A percentile compares a stretch with the other conserved stretches of the same genome.
These are phyloP conservation scores for Akabosia matsudoensis DNA, from an alignment of 1,140 invertebrate genomes.

Conservation along the genomic window DNA sequence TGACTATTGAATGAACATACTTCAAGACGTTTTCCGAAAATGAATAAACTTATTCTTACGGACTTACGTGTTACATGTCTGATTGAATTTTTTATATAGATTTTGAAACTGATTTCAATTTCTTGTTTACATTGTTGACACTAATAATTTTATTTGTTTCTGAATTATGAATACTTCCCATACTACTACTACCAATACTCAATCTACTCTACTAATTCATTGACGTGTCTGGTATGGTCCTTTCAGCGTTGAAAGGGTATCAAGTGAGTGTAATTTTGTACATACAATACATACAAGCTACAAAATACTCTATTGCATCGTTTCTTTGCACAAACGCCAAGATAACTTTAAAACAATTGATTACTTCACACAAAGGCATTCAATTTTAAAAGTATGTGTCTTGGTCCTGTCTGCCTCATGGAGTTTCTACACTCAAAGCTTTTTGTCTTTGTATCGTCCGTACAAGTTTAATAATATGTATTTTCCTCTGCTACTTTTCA, in stretches of 20 bases:
- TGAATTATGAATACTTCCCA: neutral
- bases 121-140: too few relatives aligned
- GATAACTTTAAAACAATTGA: neutral
- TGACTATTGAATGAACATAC: too few relatives aligned
- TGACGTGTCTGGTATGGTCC: conserved; percentile 1
- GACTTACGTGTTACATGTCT: neutral
- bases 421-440: too few relatives aligned
- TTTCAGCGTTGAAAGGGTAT: conserved; percentile 29
- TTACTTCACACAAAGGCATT: too few relatives aligned
- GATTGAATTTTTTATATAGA: neutral
- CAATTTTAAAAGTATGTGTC: too few relatives aligned
- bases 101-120: too few relatives aligned
- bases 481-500: too few relatives aligned
- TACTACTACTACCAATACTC: neutral
- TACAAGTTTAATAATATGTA: too few relatives aligned
- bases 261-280: conserved; percentile 23
- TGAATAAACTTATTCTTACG: too few relatives aligned
- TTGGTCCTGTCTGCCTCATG: too few relatives aligned
- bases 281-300: neutral
- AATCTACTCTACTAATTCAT: conserved; percentile 2
- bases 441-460: too few relatives aligned
- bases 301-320: neutral
- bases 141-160: neutral
- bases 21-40: too few relatives aligned
- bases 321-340: conserved; percentile 15